Percentiles rank a stretch among this genome's conserved stretches.
Evolutionary conservation across 2,797 vertebrate genomes (phyloP).

Genomic region (Diceros bicornis): DNA sequence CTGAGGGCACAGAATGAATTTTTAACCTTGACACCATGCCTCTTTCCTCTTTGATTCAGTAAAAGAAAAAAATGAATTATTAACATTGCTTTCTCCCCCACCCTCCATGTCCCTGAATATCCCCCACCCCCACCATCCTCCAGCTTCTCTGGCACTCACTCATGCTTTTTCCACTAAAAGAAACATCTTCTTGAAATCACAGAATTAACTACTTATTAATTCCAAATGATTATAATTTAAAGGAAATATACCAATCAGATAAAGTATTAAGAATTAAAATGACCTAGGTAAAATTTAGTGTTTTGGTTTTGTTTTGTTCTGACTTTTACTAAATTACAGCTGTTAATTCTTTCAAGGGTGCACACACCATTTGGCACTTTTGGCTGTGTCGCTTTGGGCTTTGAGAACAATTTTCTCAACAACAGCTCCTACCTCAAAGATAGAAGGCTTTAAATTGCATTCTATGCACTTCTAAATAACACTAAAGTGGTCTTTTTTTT

Average conservation of each 20-base stretch:
- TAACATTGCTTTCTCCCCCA: neutral
- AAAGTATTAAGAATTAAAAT: neutral
- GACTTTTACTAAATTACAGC: neutral
- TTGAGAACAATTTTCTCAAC: neutral
- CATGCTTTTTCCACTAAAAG: neutral
- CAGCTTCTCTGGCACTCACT: neutral
- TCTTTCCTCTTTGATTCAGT: slow-evolving; percentile 5
- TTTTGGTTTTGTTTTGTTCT: slow-evolving; percentile 23
- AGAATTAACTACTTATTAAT: neutral
- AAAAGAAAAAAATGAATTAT: neutral
- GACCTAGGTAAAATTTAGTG: neutral
- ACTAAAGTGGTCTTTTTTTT: neutral
- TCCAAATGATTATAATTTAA: neutral
- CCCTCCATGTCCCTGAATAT: fast-evolving
- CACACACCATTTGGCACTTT: neutral
- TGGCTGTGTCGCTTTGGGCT: neutral
- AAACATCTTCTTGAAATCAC: neutral
- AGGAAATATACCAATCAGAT: neutral
- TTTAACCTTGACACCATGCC: neutral
- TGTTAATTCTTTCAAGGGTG: neutral
- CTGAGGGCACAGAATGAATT: neutral
- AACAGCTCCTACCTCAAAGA: neutral
- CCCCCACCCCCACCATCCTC: neutral
- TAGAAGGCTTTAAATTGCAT: neutral
- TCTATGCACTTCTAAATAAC: slow-evolving; percentile 1